Base-by-base conservation (phyloP, 2,797 vertebrate genomes). In the Philypnodon macrostomus region DNA sequence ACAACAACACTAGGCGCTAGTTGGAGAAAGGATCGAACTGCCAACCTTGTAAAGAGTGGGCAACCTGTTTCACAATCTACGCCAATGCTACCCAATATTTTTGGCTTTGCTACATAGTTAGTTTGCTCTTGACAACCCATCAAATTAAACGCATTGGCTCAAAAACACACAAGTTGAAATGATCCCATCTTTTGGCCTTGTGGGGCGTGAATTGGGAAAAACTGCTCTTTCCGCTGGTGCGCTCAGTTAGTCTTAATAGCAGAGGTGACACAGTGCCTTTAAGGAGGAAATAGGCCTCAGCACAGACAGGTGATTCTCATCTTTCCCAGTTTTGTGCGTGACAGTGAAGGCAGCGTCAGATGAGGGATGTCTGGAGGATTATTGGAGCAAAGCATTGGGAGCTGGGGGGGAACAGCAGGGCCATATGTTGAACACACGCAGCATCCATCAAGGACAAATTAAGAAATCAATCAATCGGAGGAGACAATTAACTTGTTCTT, bases 91-190 rank as follows among this genome's bases (percentile, higher is more conserved):
- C n/a, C n/a, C n/a, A n/a, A n/a, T n/a, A n/a, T n/a, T n/a, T n/a
- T n/a, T n/a, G n/a, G n/a, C n/a, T n/a, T n/a, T n/a, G n/a, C n/a
- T n/a, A n/a, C n/a, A n/a, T n/a, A n/a, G n/a, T n/a, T n/a, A n/a
- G n/a, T n/a, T n/a, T n/a, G n/a, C n/a, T n/a, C n/a, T n/a, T n/a
- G n/a, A n/a, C n/a, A n/a, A n/a, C n/a, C n/a, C n/a, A n/a, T n/a
- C 47, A 77, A 85, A 86, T 78, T 62, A 76, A 80, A 77, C 42
- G 63, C 80, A 80, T 87, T 79, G 84, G 78, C 85, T 86, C 73
- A 84, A 86, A 84, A 86, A 86, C 77, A 85, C 76, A 81, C 82
- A 77, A 75, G 78, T 77, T 73, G 80, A 84, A 86, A 85, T 72
- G 75, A 79, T 80, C 69, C 58, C 31, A 49, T 18, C 38, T 73